Conservation (phyloP, 2,888 invertebrate species). For the Lycaena phlaeas region DNA sequence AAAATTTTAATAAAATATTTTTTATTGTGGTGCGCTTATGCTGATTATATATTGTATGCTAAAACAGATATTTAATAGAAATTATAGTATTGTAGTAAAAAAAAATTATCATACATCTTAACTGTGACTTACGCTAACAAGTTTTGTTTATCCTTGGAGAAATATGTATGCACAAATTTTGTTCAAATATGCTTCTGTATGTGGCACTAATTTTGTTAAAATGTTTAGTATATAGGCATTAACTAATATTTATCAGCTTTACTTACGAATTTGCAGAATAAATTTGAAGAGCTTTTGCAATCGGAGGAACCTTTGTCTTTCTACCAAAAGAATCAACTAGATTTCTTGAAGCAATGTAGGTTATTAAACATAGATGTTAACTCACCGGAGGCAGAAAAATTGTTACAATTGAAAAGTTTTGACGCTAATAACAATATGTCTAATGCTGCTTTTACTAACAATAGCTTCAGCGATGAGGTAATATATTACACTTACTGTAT, state of each 20-base stretch:
- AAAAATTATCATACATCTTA: too few species aligned
- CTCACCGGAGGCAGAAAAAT: conserved; percentile 49
- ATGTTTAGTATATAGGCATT: too few species aligned
- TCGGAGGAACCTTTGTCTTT: conserved; percentile 60
- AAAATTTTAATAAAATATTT: too few species aligned
- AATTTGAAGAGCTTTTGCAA: conserved; percentile 36
- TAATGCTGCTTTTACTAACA: conserved; percentile 40
- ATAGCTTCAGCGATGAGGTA: conserved; percentile 18
- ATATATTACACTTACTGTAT: background rate
- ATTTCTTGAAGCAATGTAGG: conserved; percentile 64
- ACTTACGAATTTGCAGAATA: conserved; percentile 49
- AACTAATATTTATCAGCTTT: conserved; percentile 10
- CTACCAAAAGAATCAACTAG: conserved; percentile 59
- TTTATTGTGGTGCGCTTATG: too few species aligned
- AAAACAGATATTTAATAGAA: too few species aligned
- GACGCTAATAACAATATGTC: conserved; percentile 41
- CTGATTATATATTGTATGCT: too few species aligned
- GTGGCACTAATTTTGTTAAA: too few species aligned
- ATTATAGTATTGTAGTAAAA: too few species aligned
- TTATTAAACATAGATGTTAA: conserved; percentile 53
- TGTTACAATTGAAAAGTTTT: conserved; percentile 31
- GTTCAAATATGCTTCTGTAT: too few species aligned
- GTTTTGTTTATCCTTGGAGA: too few species aligned
- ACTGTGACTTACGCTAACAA: too few species aligned
- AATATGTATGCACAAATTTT: too few species aligned